Conservation (phyloP, 2,113 vertebrate genomes). For the Amphiprion ocellaris region DNA sequence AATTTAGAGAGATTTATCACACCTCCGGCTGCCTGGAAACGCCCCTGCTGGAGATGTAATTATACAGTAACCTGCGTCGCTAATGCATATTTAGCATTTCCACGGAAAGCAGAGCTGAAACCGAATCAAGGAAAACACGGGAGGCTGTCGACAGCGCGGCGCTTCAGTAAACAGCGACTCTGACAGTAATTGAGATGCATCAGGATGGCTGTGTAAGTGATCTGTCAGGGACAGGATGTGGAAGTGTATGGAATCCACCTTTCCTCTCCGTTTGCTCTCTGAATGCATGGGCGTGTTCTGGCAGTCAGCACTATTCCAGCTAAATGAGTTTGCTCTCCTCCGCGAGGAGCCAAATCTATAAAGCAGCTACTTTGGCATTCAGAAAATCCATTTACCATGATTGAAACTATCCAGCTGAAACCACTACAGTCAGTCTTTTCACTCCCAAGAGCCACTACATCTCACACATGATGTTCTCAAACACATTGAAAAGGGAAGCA, state of each 20-base stretch:
- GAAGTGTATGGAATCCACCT: constrained; percentile 39
- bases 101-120: constrained; percentile 1
- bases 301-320: constrained; percentile 77
- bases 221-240: background rate
- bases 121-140: constrained; percentile 31
- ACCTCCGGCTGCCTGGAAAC: too few species aligned
- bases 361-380: constrained; percentile 81
- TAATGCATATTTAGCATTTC: background rate
- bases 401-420: constrained; percentile 83
- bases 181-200: constrained; percentile 68
- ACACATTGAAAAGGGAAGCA: constrained; percentile 50
- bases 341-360: constrained; percentile 74
- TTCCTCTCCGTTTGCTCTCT: constrained; percentile 48
- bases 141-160: constrained; percentile 16
- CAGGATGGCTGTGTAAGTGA: constrained; percentile 46
- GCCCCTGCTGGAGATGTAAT: background rate
- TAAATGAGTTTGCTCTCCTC: constrained; percentile 79
- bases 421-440: constrained; percentile 75
- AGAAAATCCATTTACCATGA: constrained; percentile 83
- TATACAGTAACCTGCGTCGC: background rate
- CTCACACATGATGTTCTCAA: constrained; percentile 53
- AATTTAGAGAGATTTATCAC: background rate
- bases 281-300: constrained; percentile 59
- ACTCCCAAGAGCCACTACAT: constrained; percentile 65
- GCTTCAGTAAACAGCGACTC: constrained; percentile 39